Base-by-base conservation (phyloP, 1,140 invertebrate genomes). In the Danaus plexippus region DNA sequence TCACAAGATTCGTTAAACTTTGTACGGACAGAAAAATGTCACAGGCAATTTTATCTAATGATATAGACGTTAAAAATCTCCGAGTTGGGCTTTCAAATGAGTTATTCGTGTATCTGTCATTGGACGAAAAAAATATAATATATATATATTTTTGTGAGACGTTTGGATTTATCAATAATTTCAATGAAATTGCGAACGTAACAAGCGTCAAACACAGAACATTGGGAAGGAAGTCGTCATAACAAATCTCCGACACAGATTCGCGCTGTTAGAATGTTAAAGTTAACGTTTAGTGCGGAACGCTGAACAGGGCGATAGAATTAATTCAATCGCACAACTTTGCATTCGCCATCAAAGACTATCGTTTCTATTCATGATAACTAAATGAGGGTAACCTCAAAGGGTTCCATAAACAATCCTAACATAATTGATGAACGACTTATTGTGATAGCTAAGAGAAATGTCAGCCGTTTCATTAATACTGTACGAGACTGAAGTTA, bases 291-390 rank as follows among this genome's bases (percentile, higher is more conserved):
- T 75, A 74, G 63, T 73, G 67, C 64, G 66, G 58, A 61, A 69
- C 62, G 67, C 63, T 69, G 76, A 80, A 85, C 74, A 69, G 57
- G 75, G 79, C 74, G 66, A 80, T 85, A 77, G 72, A 82, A 85
- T 82, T 85, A 85, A 85, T 85, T 85, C 81, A 75, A 82, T 82
- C 69, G 61, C 66, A 69, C 67, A 80, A 80, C 70, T 82, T 77
- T 75, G 68, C 70, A 77, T 80, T 76, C 73, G 69, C 58, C 66
- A 67, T 66, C 72, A 73, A 79, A 77, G 68, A 74, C 75, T 66
- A 80, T 84, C 80, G 75, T 79, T 77, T 67, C 69, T 54, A 75
- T 79, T 80, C 73, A 69, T 66, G 71, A 74, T 69, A 57, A 52
- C 67, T 59, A 79, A 83, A 80, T 73, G 73, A 75, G 72, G 75